phyloP scores from a whole-genome alignment of 1,140 invertebrate genomes.

The Onthophagus taurus region DNA sequence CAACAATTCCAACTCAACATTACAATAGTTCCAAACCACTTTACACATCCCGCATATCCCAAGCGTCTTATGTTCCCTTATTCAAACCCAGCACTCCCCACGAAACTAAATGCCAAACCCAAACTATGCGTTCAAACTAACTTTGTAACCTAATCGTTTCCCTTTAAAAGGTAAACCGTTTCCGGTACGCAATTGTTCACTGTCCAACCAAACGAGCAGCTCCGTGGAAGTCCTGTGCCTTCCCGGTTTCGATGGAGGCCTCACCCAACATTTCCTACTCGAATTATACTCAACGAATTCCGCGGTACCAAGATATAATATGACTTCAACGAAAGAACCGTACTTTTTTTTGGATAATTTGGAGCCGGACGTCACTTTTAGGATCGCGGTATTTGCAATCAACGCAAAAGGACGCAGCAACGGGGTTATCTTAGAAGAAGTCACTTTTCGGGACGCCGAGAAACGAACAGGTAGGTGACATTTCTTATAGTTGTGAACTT shows the following conservation, averaged over 20 bases:
- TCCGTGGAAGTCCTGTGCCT: slow-evolving; percentile 66
- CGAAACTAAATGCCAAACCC: too few relatives aligned
- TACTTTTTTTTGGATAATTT: slow-evolving; percentile 59
- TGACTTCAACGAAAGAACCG: slow-evolving; percentile 53
- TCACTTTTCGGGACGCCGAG: slow-evolving; percentile 68
- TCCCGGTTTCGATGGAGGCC: slow-evolving; percentile 74
- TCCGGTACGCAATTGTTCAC: slow-evolving; percentile 61
- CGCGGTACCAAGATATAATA: slow-evolving; percentile 49
- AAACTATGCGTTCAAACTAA: neutral
- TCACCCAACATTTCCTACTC: slow-evolving; percentile 69
- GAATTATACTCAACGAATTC: slow-evolving; percentile 59
- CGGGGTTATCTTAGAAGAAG: slow-evolving; percentile 58
- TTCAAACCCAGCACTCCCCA: too few relatives aligned
- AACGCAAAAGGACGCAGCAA: slow-evolving; percentile 71
- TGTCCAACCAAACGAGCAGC: slow-evolving; percentile 63
- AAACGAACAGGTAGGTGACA: slow-evolving; percentile 63
- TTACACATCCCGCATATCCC: too few relatives aligned
- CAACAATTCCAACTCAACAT: too few relatives aligned
- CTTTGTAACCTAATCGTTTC: slow-evolving; percentile 2
- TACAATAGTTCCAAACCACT: too few relatives aligned
- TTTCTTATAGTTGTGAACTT: too few relatives aligned
- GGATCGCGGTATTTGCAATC: slow-evolving; percentile 62
- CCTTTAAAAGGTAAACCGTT: slow-evolving; percentile 57
- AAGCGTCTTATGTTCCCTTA: too few relatives aligned
- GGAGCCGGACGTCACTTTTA: slow-evolving; percentile 63